These are phyloP conservation scores for Pseudomugil tenellus DNA, from an alignment of 2,797 vertebrate species.

Conservation along the genomic window DNA sequence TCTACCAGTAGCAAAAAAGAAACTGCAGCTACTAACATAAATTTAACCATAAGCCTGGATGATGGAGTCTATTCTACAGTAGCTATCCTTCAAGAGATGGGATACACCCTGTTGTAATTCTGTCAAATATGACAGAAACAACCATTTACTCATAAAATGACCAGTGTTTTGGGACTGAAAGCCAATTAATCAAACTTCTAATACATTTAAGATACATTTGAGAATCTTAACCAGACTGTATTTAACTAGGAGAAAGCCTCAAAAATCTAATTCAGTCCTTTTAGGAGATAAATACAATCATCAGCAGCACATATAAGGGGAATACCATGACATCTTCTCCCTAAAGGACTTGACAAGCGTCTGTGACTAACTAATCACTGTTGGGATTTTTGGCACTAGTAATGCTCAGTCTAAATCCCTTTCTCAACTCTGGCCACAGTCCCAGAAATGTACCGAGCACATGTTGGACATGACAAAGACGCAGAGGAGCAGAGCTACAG, in stretches of 20 bases:
- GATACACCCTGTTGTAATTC: too few species aligned
- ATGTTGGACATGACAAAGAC: constrained; percentile 55
- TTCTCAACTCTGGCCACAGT: constrained; percentile 60
- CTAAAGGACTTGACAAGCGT: constrained; percentile 48
- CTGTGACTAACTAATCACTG: too few species aligned
- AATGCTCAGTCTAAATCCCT: constrained; percentile 61
- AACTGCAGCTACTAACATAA: background rate
- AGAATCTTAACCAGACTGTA: constrained; percentile 6
- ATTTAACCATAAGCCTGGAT: too few species aligned
- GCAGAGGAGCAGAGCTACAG: constrained; percentile 17
- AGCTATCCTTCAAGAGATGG: too few species aligned
- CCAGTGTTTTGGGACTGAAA: background rate
- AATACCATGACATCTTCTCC: constrained; percentile 54
- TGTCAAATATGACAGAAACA: too few species aligned
- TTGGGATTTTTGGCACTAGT: constrained; percentile 65
- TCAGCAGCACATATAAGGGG: constrained; percentile 22
- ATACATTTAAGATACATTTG: constrained; percentile 24
- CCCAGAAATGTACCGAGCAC: constrained; percentile 67
- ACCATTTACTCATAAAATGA: too few species aligned
- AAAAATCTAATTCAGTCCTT: constrained; percentile 15
- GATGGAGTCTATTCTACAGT: too few species aligned
- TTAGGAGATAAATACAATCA: constrained; percentile 11
- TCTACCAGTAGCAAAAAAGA: background rate
- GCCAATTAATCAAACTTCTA: background rate
- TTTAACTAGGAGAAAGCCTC: constrained; percentile 4